Conservation (phyloP, 30 jellyfish, hydroid and myxozoan genomes). For the Rhopilema esculentum region DNA sequence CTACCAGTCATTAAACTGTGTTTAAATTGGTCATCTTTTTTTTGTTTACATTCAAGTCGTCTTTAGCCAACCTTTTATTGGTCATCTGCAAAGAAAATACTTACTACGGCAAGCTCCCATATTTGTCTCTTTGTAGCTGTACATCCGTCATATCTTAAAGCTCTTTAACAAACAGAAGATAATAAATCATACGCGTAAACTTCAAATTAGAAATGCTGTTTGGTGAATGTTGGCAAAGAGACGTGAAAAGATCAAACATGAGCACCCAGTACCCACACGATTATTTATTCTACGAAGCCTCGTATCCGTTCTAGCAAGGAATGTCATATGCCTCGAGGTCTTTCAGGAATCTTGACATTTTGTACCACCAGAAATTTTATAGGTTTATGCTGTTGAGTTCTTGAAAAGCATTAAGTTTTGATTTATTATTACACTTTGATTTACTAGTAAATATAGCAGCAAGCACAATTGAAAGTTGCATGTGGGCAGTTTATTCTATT, state of each 20-base stretch:
- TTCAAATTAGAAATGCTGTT: neutral
- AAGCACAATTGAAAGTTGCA: too few species aligned
- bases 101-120: conserved; percentile 81
- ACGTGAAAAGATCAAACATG: neutral
- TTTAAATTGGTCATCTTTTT: too few species aligned
- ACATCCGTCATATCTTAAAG: conserved; percentile 38
- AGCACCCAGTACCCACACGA: neutral
- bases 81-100: too few species aligned
- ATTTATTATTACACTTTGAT: too few species aligned
- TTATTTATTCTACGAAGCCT: neutral
- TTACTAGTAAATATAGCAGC: too few species aligned
- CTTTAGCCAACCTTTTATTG: too few species aligned
- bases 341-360: neutral
- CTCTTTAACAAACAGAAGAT: neutral
- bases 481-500: too few species aligned
- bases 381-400: too few species aligned
- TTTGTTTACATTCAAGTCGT: too few species aligned
- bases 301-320: neutral
- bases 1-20: too few species aligned
- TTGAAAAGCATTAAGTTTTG: too few species aligned
- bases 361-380: too few species aligned
- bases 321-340: neutral
- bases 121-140: conserved; percentile 66
- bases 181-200: neutral
- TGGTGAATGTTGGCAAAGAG: neutral